Base-by-base conservation (phyloP, 2,113 vertebrate genomes). In the Colius striatus region DNA sequence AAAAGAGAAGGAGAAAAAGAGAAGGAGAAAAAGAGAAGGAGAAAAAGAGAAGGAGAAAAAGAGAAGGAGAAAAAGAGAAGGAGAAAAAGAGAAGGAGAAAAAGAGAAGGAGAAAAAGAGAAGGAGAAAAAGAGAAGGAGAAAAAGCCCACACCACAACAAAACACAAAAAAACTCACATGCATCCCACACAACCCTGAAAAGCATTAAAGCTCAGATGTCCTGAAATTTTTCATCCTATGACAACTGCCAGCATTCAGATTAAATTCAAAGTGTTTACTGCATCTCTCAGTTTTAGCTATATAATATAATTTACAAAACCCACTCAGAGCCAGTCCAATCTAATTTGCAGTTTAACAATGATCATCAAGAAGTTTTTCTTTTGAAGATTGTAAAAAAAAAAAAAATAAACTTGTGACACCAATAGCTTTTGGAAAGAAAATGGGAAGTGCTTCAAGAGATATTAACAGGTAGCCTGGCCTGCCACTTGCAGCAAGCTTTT, bases 241-340 rank as follows among this genome's bases (percentile, higher is more conserved):
- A 90, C 60, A 79, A 91, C 87, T 96, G 95, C 87, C 94, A 94
- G 93, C 72, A 79, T 75, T 73, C 94, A 97, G 91, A 96, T 96
- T 94, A 95, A 96, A 98, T 96, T 97, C 84, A 90, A 95, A 96
- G 89, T 53, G 47, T 94, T 97, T 96, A 87, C 90, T 89, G 75
- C 74, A 87, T 91, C 76, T 94, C 89, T 77, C 84, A 65, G 62
- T 90, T 86, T 97, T 84, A 91, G 92, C 91, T 75, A 32, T 94
- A 80, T 96, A 83, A 32, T 94, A 80, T 96, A 83, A 96, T 91
- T 97, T 95, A 92, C 92, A 85, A 92, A 96, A 73, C 95, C 90
- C 89, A 89, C 87, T 97, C 89, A 84, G 88, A 95, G 91, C 90
- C 58, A 0, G 78, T 79, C 73, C 92, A 80, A 76, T 89, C 91